phyloP scores from a whole-genome alignment of 2,797 vertebrate genomes.

The Tarsius wallacei region DNA sequence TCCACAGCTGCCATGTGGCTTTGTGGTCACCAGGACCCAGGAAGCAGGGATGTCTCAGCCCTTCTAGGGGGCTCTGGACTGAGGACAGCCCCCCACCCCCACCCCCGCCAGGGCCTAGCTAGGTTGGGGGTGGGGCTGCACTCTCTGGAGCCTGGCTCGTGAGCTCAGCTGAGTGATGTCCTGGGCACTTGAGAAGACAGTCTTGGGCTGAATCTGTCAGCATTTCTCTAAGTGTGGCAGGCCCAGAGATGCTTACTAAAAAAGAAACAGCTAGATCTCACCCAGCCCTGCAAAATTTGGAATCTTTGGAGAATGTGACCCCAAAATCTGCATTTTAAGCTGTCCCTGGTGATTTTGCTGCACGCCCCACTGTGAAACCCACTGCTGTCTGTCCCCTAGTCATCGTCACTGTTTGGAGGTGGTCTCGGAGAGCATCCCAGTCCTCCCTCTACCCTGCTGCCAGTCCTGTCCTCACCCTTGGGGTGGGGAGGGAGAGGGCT shows the following conservation, averaged over 20 bases:
- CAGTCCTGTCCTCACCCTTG: not conserved
- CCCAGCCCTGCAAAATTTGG: not conserved
- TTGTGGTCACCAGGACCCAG: not conserved
- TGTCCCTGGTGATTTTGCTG: not conserved
- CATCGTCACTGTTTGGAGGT: not conserved
- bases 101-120: not conserved
- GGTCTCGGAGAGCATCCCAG: not conserved
- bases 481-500: too few species aligned
- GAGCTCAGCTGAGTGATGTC: not conserved
- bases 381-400: not conserved
- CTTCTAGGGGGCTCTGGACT: not conserved
- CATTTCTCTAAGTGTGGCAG: not conserved
- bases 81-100: not conserved
- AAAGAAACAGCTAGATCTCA: not conserved
- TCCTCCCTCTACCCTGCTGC: rapidly evolving
- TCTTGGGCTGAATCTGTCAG: not conserved
- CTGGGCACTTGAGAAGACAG: not conserved
- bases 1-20: not conserved
- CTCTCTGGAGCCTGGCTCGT: not conserved
- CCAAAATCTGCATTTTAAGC: not conserved
- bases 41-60: not conserved
- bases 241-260: not conserved
- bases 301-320: not conserved
- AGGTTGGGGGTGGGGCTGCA: too few species aligned
- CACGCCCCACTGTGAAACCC: not conserved